phyloP scores from a whole-genome alignment of 2,888 invertebrate genomes.

The Cremastinae sp. region DNA sequence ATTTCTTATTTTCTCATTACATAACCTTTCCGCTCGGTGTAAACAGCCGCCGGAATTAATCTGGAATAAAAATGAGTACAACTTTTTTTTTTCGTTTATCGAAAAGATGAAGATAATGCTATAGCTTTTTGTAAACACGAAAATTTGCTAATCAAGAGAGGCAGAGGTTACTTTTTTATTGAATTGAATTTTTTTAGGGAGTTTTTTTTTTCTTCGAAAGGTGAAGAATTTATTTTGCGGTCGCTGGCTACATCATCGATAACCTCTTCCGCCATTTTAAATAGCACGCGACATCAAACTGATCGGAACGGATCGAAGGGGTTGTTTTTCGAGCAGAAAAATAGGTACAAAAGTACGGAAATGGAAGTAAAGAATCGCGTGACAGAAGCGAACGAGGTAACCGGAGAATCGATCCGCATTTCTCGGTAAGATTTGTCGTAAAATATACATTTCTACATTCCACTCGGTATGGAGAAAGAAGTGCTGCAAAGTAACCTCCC shows the following conservation, averaged over 20 bases:
- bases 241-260: neutral
- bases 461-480: neutral
- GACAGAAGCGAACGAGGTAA: slow-evolving; percentile 26
- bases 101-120: no score
- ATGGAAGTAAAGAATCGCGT: slow-evolving; percentile 51
- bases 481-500: neutral
- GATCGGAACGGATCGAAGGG: neutral
- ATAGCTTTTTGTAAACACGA: no score
- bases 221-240: no score
- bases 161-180: no score
- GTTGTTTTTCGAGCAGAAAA: slow-evolving; percentile 20
- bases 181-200: no score
- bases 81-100: no score
- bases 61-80: no score
- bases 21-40: no score
- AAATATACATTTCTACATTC: neutral
- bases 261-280: neutral
- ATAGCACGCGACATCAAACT: neutral
- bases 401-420: slow-evolving; percentile 39
- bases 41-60: no score
- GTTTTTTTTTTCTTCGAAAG: no score
- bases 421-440: slow-evolving; percentile 8
- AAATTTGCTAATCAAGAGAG: no score
- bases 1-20: no score
- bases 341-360: neutral